phyloP scores from a whole-genome alignment of 2,113 vertebrate species.

The Climacteris rufus region DNA sequence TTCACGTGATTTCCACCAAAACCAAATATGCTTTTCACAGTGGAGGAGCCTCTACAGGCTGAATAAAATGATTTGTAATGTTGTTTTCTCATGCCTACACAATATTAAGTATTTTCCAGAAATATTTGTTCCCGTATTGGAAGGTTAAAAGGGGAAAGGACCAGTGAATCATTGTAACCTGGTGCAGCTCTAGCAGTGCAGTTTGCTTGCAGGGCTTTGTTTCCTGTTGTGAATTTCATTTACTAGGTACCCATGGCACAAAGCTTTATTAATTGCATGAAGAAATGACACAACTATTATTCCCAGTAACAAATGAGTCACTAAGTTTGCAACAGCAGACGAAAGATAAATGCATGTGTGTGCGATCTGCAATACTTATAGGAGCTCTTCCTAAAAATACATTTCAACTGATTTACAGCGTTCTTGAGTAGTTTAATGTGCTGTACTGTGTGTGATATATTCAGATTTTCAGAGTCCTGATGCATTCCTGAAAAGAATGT shows the following conservation, averaged over 20 bases:
- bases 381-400: slow-evolving; percentile 33
- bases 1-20: not conserved
- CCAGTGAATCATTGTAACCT: not conserved
- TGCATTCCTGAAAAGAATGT: slow-evolving; percentile 15
- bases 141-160: not conserved
- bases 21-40: not conserved
- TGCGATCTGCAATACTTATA: not conserved
- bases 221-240: slow-evolving; percentile 37
- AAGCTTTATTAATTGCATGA: slow-evolving; percentile 1
- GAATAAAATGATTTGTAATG: not conserved
- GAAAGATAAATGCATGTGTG: not conserved
- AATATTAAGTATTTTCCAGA: not conserved
- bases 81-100: not conserved
- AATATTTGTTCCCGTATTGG: not conserved
- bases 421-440: not conserved
- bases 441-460: not conserved
- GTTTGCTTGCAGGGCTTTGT: slow-evolving; percentile 1
- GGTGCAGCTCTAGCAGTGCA: not conserved
- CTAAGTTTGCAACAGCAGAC: not conserved
- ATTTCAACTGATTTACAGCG: slow-evolving; percentile 20
- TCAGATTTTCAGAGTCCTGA: not conserved
- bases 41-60: not conserved
- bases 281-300: slow-evolving; percentile 13
- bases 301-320: slow-evolving; percentile 33
- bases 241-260: not conserved